These are phyloP conservation scores for Otolemur crassicaudatus DNA, from an alignment of 2,797 vertebrate genomes.

Conservation along the genomic window DNA sequence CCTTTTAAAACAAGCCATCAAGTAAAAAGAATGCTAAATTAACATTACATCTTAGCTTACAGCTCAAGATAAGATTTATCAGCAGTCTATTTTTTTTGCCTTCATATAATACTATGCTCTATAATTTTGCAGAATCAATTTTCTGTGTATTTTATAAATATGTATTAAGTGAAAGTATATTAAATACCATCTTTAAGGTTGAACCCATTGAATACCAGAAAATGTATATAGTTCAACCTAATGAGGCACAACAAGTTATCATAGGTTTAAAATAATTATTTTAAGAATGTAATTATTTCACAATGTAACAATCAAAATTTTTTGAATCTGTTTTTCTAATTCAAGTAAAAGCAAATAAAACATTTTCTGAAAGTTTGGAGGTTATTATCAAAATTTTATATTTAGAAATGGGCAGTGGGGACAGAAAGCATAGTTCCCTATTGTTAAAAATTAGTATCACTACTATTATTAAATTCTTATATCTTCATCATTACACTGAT, in stretches of 20 bases:
- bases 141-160: neutral
- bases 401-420: neutral
- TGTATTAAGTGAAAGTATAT: neutral
- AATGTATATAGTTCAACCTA: neutral
- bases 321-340: neutral
- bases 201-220: neutral
- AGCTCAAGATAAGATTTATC: neutral
- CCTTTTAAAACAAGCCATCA: conserved; percentile 5
- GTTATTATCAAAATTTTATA: neutral
- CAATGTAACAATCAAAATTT: neutral
- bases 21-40: neutral
- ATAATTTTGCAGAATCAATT: neutral
- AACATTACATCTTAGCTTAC: neutral
- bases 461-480: neutral
- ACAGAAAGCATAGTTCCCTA: neutral
- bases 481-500: neutral
- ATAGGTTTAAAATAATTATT: neutral
- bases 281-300: neutral
- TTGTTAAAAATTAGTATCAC: neutral
- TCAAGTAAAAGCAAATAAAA: conserved; percentile 23
- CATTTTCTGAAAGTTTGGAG: neutral
- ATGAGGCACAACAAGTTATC: neutral
- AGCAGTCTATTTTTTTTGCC: neutral
- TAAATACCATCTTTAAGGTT: neutral
- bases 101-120: neutral